phyloP scores from a whole-genome alignment of 2,113 vertebrate species.

The Pycnonotus jocosus region DNA sequence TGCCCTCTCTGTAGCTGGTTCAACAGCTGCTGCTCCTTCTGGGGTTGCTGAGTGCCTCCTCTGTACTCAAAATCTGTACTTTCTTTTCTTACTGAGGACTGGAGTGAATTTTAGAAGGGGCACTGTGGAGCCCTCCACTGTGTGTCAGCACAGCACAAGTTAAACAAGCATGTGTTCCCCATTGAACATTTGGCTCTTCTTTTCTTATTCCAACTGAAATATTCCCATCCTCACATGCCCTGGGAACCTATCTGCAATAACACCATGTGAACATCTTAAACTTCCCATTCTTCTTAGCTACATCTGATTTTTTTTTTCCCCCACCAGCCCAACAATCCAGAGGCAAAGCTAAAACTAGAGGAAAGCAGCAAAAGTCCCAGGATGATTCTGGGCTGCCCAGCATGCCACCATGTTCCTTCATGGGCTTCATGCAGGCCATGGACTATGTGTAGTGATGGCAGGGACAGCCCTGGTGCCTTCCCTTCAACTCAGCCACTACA shows the following conservation, averaged over 20 bases:
- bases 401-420: not conserved
- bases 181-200: not conserved
- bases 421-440: not conserved
- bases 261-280: not conserved
- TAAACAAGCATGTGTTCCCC: not conserved
- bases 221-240: not conserved
- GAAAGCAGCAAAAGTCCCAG: not conserved
- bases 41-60: not conserved
- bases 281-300: not conserved
- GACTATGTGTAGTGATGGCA: not conserved
- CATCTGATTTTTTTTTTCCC: not conserved
- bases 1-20: not conserved
- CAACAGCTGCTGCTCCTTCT: not conserved
- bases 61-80: not conserved
- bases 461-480: not conserved
- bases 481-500: not conserved
- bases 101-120: not conserved
- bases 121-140: not conserved
- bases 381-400: not conserved
- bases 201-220: not conserved
- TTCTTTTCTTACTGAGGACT: not conserved
- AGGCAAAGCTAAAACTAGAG: not conserved
- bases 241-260: not conserved
- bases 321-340: not conserved
- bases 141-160: slow-evolving; percentile 22